A percentile compares a stretch with the other conserved stretches of the same genome.
phyloP scores from a whole-genome alignment of 1,140 invertebrate genomes.

The Dysdera silvatica region DNA sequence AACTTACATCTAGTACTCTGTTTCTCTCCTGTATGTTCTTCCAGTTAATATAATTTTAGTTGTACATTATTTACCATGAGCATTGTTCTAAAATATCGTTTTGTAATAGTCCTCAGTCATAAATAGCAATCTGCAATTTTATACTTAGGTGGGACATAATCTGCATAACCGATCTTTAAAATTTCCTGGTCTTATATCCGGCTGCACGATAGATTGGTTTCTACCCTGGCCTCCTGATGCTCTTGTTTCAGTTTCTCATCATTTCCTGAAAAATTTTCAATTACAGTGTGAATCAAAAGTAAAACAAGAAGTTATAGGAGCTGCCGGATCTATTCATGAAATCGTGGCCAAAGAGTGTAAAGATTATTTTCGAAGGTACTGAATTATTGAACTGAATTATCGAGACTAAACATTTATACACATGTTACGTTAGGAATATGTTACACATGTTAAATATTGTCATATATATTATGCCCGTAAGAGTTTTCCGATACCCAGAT shows the following conservation, averaged over 20 bases:
- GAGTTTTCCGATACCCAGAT: too few species aligned
- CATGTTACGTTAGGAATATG: too few species aligned
- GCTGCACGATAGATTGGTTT: conserved; percentile 96
- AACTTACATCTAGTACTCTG: conserved; percentile 92
- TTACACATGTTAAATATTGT: too few species aligned
- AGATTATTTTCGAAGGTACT: conserved; percentile 81
- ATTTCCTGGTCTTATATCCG: conserved; percentile 89
- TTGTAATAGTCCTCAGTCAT: background rate
- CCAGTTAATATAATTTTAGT: background rate
- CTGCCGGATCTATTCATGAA: conserved; percentile 90
- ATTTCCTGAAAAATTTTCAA: conserved; percentile 81
- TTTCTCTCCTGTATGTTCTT: conserved; percentile 74
- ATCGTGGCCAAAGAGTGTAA: conserved; percentile 75
- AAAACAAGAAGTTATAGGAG: conserved; percentile 75
- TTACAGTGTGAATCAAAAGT: conserved; percentile 75
- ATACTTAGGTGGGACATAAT: conserved; percentile 70
- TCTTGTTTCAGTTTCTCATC: conserved; percentile 78
- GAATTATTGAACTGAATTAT: too few species aligned
- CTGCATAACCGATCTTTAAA: conserved; percentile 70
- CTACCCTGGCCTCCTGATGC: conserved; percentile 95
- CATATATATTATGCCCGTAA: too few species aligned
- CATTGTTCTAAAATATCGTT: background rate
- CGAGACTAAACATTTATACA: too few species aligned
- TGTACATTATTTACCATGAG: background rate
- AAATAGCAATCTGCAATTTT: background rate